Evolutionary conservation across 2,113 vertebrate genomes (phyloP).

Genomic region (Pogonocichla stellata): DNA sequence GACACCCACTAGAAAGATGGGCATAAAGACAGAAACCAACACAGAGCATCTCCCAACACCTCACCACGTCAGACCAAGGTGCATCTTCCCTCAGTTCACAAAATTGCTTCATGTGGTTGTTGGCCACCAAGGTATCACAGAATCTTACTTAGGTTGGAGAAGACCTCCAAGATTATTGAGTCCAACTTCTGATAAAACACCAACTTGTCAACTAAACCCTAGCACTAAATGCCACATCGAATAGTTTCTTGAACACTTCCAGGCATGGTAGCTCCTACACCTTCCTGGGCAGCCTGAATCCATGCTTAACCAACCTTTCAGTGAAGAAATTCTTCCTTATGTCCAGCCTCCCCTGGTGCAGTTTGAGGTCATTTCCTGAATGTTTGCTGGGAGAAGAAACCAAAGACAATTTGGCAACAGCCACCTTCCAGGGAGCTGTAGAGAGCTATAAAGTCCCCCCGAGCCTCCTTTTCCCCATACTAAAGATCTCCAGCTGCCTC

Average conservation of each 20-base stretch:
- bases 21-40: not conserved
- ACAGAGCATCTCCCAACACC: not conserved
- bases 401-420: not conserved
- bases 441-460: not conserved
- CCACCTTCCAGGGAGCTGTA: not conserved
- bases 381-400: not conserved
- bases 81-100: not conserved
- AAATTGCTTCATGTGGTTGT: accelerated
- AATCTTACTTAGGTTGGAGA: not conserved
- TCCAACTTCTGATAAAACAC: not conserved
- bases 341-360: not conserved
- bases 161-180: not conserved
- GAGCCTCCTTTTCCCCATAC: not conserved
- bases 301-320: not conserved
- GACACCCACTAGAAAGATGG: not conserved
- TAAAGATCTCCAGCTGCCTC: not conserved
- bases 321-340: not conserved
- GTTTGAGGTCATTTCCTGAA: not conserved
- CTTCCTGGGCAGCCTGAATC: not conserved
- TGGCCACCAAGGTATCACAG: not conserved
- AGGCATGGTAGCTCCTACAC: not conserved
- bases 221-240: not conserved
- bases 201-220: not conserved
- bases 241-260: accelerated
- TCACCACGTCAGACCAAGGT: not conserved